Percentiles rank a stretch among this genome's conserved stretches.
Conservation (phyloP, 2,113 vertebrate species). For the Tinamus guttatus region DNA sequence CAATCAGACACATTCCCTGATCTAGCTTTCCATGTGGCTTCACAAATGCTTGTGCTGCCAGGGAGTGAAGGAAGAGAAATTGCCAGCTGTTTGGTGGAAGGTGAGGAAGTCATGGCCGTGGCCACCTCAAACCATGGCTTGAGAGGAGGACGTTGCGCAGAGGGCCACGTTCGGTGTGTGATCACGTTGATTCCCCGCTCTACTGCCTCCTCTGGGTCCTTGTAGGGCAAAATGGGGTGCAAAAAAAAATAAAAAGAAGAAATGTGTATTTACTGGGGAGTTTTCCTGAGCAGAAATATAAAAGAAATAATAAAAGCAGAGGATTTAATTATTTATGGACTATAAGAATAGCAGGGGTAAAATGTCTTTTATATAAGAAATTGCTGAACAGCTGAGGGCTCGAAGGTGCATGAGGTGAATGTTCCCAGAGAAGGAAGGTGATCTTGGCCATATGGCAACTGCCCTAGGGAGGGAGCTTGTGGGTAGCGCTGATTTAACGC, state of each 20-base stretch:
- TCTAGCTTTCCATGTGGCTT: neutral
- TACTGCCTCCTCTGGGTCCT: neutral
- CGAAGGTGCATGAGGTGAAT: neutral
- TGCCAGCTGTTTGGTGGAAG: neutral
- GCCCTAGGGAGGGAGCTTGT: neutral
- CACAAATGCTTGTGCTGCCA: neutral
- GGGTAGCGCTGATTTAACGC: neutral
- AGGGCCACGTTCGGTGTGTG: neutral
- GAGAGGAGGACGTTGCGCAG: rapidly evolving
- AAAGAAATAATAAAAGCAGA: neutral
- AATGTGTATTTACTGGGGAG: neutral
- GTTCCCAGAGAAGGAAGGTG: neutral
- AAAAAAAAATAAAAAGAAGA: too few species aligned
- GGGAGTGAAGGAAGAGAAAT: neutral
- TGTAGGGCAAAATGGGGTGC: rapidly evolving
- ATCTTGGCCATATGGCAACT: neutral
- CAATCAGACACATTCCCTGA: neutral
- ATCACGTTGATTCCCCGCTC: neutral
- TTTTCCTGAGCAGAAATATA: neutral
- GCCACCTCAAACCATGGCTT: neutral
- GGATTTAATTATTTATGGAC: neutral
- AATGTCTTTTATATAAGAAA: neutral
- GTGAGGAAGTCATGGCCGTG: neutral
- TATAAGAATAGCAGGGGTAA: neutral
- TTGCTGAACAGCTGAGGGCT: neutral